Conservation (phyloP, 2,113 vertebrate species). For the Ornithorhynchus anatinus region DNA sequence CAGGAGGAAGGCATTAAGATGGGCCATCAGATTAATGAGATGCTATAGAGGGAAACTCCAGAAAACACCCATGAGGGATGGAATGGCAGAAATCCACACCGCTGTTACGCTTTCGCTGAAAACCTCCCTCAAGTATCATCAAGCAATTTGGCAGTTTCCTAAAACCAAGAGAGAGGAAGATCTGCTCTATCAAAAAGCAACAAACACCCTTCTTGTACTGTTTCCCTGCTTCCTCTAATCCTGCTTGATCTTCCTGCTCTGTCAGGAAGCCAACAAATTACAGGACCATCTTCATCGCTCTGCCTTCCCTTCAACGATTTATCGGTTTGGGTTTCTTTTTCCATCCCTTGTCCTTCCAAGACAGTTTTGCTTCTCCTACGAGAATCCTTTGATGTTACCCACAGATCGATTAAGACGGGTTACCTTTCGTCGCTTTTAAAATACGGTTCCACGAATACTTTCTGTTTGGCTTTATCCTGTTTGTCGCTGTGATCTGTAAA, state of each 20-base stretch:
- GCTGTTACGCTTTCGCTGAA: too few species aligned
- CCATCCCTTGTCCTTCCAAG: not conserved
- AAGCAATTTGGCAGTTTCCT: not conserved
- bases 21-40: too few species aligned
- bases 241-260: not conserved
- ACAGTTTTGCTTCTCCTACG: not conserved
- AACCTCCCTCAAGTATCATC: too few species aligned
- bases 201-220: not conserved
- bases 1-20: too few species aligned
- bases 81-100: too few species aligned
- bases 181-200: not conserved
- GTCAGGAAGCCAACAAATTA: conserved; percentile 1
- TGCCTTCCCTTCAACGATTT: not conserved
- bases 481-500: conserved; percentile 68
- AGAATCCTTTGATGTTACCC: not conserved
- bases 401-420: conserved; percentile 25
- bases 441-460: conserved; percentile 72
- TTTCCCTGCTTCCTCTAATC: not conserved
- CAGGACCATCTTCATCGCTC: not conserved
- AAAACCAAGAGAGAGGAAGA: conserved; percentile 13
- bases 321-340: fast-evolving
- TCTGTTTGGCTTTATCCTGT: conserved; percentile 72
- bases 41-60: too few species aligned
- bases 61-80: too few species aligned
- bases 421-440: conserved; percentile 76